Evolutionary conservation across 2,888 invertebrate species (phyloP).

Genomic region (Lasioglossum lativentre): DNA sequence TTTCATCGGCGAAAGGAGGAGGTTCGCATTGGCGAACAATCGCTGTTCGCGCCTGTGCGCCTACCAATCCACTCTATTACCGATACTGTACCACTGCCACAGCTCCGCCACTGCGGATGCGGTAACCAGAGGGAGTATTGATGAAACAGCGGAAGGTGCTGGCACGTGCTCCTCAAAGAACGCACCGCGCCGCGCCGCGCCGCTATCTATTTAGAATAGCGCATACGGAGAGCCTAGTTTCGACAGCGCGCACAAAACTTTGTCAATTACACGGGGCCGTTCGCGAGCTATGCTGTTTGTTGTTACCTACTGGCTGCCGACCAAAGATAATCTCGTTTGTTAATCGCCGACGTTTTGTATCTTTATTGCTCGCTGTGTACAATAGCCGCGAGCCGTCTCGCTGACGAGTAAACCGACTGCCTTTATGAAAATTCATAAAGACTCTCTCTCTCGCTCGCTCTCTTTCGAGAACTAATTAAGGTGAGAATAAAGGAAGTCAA

Average conservation of each 20-base stretch:
- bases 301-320: not conserved
- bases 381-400: not conserved
- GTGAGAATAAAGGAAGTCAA: not conserved
- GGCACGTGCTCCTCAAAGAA: conserved; percentile 35
- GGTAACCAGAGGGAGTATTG: conserved; percentile 69
- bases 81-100: conserved; percentile 16
- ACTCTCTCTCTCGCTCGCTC: not conserved
- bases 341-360: not conserved
- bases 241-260: not conserved
- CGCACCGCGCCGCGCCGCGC: conserved; percentile 10
- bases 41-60: conserved; percentile 15
- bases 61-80: not conserved
- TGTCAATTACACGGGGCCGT: not conserved
- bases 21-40: conserved; percentile 1
- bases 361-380: not conserved
- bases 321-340: not conserved
- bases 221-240: not conserved
- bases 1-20: conserved; percentile 14
- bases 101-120: conserved; percentile 57
- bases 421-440: not conserved
- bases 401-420: not conserved
- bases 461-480: not conserved
- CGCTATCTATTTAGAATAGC: conserved; percentile 29
- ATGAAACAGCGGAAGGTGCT: conserved; percentile 63
- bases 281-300: not conserved